Evolutionary conservation across 2,113 vertebrate species (phyloP).

Genomic region (Nanorana parkeri): DNA sequence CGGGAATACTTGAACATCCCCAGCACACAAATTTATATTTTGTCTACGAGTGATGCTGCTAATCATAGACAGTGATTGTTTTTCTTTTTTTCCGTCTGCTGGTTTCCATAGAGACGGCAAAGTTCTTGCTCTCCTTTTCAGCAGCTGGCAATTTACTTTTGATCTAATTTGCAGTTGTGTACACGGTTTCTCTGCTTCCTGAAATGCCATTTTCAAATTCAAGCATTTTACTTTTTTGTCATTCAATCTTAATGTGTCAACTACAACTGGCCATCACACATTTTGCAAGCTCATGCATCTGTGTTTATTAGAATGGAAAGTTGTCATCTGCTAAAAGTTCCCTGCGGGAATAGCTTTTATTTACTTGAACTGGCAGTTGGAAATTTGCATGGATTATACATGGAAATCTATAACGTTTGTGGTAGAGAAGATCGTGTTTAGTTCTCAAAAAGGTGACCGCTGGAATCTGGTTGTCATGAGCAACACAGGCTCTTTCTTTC

Average conservation of each 20-base stretch:
- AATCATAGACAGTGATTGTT: neutral
- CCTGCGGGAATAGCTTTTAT: neutral
- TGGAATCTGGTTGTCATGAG: too few species aligned
- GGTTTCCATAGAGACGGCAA: constrained; percentile 22
- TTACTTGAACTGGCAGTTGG: neutral
- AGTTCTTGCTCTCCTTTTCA: constrained; percentile 9
- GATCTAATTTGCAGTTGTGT: constrained; percentile 12
- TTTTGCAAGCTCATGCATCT: constrained; percentile 3
- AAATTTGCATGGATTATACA: neutral
- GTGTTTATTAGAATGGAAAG: neutral
- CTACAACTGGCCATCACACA: neutral
- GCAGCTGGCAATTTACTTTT: constrained; percentile 1
- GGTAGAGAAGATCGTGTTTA: too few species aligned
- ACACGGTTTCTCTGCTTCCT: neutral
- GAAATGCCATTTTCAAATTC: constrained; percentile 5
- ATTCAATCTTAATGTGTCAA: constrained; percentile 2
- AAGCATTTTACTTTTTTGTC: neutral
- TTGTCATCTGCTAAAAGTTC: constrained; percentile 16
- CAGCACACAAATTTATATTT: neutral
- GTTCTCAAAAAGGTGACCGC: too few species aligned
- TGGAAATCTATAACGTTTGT: too few species aligned
- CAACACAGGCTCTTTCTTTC: too few species aligned
- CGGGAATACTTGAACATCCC: neutral
- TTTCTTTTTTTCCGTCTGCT: neutral
- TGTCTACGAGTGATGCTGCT: neutral